Base-by-base conservation (phyloP, 2,797 vertebrate species). In the Poeciliopsis paucimaculata region DNA sequence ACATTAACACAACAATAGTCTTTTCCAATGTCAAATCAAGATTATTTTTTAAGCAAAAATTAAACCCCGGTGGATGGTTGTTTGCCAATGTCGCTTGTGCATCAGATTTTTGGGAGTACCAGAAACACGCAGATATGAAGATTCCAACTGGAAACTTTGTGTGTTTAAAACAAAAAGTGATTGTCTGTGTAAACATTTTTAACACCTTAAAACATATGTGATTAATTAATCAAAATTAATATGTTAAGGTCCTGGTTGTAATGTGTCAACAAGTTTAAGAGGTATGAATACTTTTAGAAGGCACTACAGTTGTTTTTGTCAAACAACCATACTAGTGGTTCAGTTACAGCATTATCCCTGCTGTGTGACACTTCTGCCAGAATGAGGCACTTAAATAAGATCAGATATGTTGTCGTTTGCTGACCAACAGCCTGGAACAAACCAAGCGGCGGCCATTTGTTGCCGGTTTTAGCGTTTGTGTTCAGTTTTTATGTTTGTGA, bases 371-470 rank as follows among this genome's bases (percentile, higher is more conserved):
- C 72, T n/a, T 47, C 0, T 41, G 57, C 78, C 77, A 47, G 34
- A 11, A 31, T 71, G 45, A 26, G 43, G 23, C 70, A 10, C 77
- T 43, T 41, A 16, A 84, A 31, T n/a, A 46, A 78, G 79, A 87
- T 87, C 41, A 80, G 60, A n/a, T n/a, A n/a, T 78, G 81, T 87
- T 87, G 84, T 84, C 83, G 73, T 87, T 70, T 87, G 81, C 86
- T 85, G 84, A 90, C 81, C 76, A 82, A 83, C 82, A 79, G 74
- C 77, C 76, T 7, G 23, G 68, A 70, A 82, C 57, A 45, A 79
- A 68, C 31, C 77, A 82, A 73, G 84, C 20, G 26, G 66, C 36
- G 62, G 55, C 71, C 45, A 45, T 76, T 72, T 81, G 18, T 72
- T 78, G 41, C 77, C 73, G 66, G 66, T 34, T 2, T 62, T 2